phyloP scores from a whole-genome alignment of 1,140 invertebrate genomes.

The Himalopsyche phryganea region DNA sequence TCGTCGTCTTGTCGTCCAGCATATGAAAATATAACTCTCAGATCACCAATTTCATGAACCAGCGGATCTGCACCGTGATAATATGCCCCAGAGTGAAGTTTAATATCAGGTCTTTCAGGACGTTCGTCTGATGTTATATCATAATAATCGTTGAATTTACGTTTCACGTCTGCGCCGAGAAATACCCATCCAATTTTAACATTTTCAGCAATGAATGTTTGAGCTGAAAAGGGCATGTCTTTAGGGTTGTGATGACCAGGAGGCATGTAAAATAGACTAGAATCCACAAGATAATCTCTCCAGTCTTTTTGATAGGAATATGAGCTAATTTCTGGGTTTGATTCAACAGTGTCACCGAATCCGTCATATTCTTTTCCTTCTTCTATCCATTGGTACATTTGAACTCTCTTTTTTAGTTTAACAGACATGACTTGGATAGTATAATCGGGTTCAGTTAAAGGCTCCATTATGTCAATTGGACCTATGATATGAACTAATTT shows the following conservation, averaged over 20 bases:
- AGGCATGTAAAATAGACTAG: conserved; percentile 67
- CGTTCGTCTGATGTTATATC: conserved; percentile 80
- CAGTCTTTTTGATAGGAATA: conserved; percentile 79
- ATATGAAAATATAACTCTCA: conserved; percentile 79
- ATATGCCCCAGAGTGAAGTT: conserved; percentile 81
- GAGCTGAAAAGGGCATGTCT: conserved; percentile 61
- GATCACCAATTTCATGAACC: conserved; percentile 78
- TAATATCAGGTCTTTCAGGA: conserved; percentile 75
- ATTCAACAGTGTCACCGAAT: conserved; percentile 39
- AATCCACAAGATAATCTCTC: conserved; percentile 78
- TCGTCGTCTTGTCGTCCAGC: conserved; percentile 73
- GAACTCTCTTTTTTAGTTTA: conserved; percentile 71
- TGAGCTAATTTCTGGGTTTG: conserved; percentile 47
- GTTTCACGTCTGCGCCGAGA: conserved; percentile 61
- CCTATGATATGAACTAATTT: conserved; percentile 75
- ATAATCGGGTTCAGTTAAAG: conserved; percentile 76
- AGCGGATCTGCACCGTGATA: conserved; percentile 81
- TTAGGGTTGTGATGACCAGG: conserved; percentile 76
- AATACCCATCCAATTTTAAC: conserved; percentile 56
- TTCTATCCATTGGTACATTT: conserved; percentile 92
- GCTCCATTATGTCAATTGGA: conserved; percentile 68
- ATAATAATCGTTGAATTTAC: conserved; percentile 72
- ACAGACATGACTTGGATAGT: conserved; percentile 72
- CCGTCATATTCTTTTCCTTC: conserved; percentile 48
- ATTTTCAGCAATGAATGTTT: conserved; percentile 56